Conservation (phyloP, 2,797 vertebrate species). For the Lithobates sylvaticus region DNA sequence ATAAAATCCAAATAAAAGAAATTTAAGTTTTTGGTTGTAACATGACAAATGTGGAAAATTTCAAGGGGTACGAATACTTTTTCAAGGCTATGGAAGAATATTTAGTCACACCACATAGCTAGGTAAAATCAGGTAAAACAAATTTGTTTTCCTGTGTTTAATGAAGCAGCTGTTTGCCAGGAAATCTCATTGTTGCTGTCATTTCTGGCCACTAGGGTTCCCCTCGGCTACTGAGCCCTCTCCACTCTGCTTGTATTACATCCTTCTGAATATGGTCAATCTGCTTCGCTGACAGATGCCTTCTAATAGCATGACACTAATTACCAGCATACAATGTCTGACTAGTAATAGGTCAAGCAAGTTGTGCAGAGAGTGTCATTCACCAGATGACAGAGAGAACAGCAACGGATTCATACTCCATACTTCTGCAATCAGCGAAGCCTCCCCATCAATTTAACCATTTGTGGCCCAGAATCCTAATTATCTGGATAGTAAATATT, state of each 20-base stretch:
- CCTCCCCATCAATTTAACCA: not conserved
- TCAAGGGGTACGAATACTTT: too few relatives aligned
- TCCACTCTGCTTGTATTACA: not conserved
- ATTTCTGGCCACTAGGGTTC: not conserved
- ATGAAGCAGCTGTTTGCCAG: not conserved
- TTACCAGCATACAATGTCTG: conserved; percentile 20
- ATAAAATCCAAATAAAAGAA: too few relatives aligned
- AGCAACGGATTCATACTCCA: too few relatives aligned
- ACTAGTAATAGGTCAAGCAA: conserved; percentile 9
- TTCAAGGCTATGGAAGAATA: too few relatives aligned
- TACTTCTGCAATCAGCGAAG: not conserved
- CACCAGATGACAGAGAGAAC: not conserved
- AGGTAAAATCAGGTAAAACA: too few relatives aligned
- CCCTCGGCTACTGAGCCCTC: not conserved
- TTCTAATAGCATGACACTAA: conserved; percentile 19
- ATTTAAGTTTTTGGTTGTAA: too few relatives aligned
- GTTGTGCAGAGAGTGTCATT: not conserved
- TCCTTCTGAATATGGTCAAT: not conserved
- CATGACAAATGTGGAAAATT: too few relatives aligned
- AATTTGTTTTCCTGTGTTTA: not conserved
- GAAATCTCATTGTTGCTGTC: not conserved
- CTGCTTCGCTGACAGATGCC: conserved; percentile 2
- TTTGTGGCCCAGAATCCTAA: not conserved
- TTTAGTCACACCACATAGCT: too few relatives aligned
- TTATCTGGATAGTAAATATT: not conserved